A percentile compares a stretch with the other conserved stretches of the same genome.
Evolutionary conservation across 2,888 invertebrate species (phyloP).

Genomic region (Cephus spinipes): DNA sequence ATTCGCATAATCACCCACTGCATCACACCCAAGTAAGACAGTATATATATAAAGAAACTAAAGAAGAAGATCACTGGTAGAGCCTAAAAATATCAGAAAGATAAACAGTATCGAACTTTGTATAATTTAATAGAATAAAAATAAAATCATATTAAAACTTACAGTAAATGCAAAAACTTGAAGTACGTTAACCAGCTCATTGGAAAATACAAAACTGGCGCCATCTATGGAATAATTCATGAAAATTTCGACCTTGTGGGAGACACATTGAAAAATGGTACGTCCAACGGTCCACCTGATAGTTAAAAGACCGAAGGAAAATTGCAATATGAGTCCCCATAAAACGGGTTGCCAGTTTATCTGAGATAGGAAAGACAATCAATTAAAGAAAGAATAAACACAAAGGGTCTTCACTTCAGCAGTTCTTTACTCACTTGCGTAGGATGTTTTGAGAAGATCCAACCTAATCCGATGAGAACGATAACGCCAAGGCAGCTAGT

Average conservation of each 20-base stretch:
- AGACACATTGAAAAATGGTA: slow-evolving; percentile 76
- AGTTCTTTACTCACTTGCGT: slow-evolving; percentile 63
- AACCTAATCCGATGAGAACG: slow-evolving; percentile 74
- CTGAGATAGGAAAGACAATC: slow-evolving; percentile 51
- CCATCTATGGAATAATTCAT: slow-evolving; percentile 84
- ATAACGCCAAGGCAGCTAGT: slow-evolving; percentile 77
- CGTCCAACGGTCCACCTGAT: slow-evolving; percentile 87
- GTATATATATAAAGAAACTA: slow-evolving; percentile 88
- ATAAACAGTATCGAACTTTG: background rate
- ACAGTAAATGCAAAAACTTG: slow-evolving; percentile 89
- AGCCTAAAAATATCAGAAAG: slow-evolving; percentile 69
- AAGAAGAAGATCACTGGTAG: slow-evolving; percentile 95
- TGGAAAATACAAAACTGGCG: slow-evolving; percentile 87
- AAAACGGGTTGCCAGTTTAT: slow-evolving; percentile 85
- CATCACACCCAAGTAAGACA: slow-evolving; percentile 91
- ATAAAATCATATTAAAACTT: slow-evolving; percentile 51
- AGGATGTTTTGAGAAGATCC: slow-evolving; percentile 73
- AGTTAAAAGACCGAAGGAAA: slow-evolving; percentile 85
- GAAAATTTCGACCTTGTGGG: slow-evolving; percentile 81
- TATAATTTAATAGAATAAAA: slow-evolving; percentile 1
- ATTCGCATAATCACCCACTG: slow-evolving; percentile 86
- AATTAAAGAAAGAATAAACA: background rate
- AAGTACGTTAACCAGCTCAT: slow-evolving; percentile 71
- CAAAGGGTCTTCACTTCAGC: background rate
- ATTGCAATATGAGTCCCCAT: slow-evolving; percentile 86